Evolutionary conservation across 2,888 invertebrate species (phyloP).

Genomic region (Philonicus albiceps): DNA sequence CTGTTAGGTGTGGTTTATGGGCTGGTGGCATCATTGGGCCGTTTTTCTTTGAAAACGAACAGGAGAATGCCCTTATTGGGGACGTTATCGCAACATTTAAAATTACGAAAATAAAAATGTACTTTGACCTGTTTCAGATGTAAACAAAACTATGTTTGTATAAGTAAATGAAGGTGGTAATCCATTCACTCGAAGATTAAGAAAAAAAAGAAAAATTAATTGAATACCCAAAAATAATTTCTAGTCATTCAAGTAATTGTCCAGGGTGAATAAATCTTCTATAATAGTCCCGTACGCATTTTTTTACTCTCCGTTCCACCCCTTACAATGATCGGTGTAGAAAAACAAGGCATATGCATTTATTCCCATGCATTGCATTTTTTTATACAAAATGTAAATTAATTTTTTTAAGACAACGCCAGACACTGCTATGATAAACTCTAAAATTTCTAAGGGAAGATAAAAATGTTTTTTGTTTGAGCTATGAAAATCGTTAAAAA

Average conservation of each 20-base stretch:
- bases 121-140: neutral
- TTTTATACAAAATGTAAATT: conserved; percentile 18
- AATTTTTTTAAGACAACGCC: neutral
- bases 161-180: neutral
- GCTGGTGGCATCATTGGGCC: too few species aligned
- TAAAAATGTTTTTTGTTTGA: neutral
- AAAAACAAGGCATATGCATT: neutral
- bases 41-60: too few species aligned
- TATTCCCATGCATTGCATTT: conserved; percentile 8
- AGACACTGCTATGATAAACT: neutral
- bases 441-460: neutral
- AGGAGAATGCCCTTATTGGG: too few species aligned
- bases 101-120: too few species aligned
- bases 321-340: neutral
- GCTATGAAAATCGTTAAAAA: neutral
- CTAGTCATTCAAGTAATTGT: neutral
- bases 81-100: too few species aligned
- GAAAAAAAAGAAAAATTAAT: neutral
- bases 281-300: neutral
- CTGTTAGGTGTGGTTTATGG: too few species aligned
- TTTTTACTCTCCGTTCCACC: neutral
- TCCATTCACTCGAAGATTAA: neutral
- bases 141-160: neutral
- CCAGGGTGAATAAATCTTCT: neutral
- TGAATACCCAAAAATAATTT: neutral